A percentile compares a stretch with the other conserved stretches of the same genome.
These are phyloP conservation scores for Arvicanthis niloticus DNA, from an alignment of 2,113 vertebrate genomes.

Conservation along the genomic window DNA sequence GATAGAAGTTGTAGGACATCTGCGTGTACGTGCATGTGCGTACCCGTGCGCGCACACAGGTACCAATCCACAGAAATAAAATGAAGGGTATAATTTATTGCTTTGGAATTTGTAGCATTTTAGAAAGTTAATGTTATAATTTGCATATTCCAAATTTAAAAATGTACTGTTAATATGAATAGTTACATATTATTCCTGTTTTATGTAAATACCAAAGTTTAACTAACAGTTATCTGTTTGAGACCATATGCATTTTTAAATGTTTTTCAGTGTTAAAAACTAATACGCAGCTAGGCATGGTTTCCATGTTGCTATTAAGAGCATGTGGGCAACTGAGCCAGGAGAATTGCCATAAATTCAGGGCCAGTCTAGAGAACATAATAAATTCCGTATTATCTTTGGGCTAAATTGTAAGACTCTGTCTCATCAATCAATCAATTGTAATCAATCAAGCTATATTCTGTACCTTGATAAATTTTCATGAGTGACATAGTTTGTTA, in stretches of 20 bases:
- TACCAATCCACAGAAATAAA: neutral
- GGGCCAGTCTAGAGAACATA: neutral
- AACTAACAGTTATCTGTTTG: neutral
- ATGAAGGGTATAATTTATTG: neutral
- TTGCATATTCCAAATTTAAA: constrained; percentile 5
- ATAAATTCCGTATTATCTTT: neutral
- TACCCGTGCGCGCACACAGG: rapidly evolving
- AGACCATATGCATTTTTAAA: neutral
- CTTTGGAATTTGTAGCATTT: constrained; percentile 17
- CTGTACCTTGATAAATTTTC: neutral
- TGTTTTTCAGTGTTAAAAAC: neutral
- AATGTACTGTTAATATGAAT: neutral
- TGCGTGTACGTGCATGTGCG: too few species aligned
- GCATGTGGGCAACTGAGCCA: neutral
- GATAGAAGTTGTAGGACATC: neutral
- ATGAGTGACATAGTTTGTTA: constrained; percentile 29
- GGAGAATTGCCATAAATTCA: neutral
- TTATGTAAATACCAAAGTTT: neutral
- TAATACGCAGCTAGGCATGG: neutral
- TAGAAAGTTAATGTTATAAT: neutral
- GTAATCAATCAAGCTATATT: neutral
- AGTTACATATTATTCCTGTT: neutral
- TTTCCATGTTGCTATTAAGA: neutral
- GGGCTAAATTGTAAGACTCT: neutral
- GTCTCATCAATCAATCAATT: neutral